Percentiles rank a stretch among this genome's conserved stretches.
Conservation (phyloP, 2,888 invertebrate genomes). For the Baccha elongata region DNA sequence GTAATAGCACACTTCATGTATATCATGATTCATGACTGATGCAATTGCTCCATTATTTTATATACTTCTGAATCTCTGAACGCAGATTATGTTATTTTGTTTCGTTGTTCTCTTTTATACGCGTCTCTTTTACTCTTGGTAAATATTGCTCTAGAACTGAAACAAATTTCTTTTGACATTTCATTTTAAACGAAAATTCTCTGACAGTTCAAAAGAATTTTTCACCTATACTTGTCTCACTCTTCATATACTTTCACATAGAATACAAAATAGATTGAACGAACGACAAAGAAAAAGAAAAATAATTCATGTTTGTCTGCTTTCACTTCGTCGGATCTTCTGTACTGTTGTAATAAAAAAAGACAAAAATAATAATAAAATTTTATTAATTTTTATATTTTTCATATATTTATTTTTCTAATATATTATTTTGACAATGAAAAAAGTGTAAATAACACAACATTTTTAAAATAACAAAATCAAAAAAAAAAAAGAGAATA, state of each 20-base stretch:
- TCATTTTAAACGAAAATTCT: too few species aligned
- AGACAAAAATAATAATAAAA: conserved; percentile 47
- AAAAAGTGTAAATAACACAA: conserved; percentile 33
- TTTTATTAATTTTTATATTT: conserved; percentile 28
- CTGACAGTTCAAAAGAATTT: too few species aligned
- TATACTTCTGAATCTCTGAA: too few species aligned
- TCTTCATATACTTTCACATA: background rate
- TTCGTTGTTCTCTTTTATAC: too few species aligned
- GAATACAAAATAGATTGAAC: conserved; percentile 46
- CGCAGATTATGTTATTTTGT: too few species aligned
- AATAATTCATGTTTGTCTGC: conserved; percentile 66
- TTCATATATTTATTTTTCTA: conserved; percentile 40
- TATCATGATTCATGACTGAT: too few species aligned
- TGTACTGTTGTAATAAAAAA: conserved; percentile 35
- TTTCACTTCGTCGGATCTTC: conserved; percentile 55
- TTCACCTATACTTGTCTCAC: background rate
- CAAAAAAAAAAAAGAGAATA: background rate
- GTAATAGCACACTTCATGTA: too few species aligned
- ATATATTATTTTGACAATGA: conserved; percentile 59
- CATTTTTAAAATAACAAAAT: conserved; percentile 6
- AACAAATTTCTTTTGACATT: too few species aligned
- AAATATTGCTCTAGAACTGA: too few species aligned
- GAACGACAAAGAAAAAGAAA: background rate
- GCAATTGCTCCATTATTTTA: too few species aligned
- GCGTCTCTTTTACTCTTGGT: too few species aligned